Evolutionary conservation across 2,888 invertebrate genomes (phyloP).

Genomic region (Eupithecia dodoneata): DNA sequence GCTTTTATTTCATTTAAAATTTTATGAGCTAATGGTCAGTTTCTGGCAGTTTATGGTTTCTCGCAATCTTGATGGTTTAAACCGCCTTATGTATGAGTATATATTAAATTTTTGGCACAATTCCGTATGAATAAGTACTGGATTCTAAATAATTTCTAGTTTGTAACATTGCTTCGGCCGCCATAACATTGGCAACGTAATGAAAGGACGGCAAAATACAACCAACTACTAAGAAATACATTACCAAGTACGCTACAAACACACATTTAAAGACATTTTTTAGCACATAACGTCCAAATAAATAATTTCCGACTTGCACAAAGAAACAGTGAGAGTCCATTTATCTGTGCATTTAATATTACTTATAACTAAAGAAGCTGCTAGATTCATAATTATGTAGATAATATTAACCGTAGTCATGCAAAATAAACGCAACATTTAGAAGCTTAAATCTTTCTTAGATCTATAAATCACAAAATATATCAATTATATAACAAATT

Average conservation of each 20-base stretch:
- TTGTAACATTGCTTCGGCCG: conserved; percentile 1
- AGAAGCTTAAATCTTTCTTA: neutral
- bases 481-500: conserved; percentile 37
- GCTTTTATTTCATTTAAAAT: neutral
- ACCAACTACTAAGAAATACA: neutral
- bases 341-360: neutral
- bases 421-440: neutral
- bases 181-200: neutral
- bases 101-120: neutral
- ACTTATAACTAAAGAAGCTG: neutral
- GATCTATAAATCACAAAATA: conserved; percentile 48
- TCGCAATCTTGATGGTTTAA: neutral
- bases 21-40: neutral
- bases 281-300: neutral
- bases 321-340: neutral
- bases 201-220: conserved; percentile 10
- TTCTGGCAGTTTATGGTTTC: neutral
- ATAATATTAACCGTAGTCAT: neutral
- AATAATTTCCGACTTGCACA: neutral
- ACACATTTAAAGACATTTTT: neutral
- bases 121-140: neutral
- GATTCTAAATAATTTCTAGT: conserved; percentile 1
- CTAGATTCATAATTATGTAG: neutral
- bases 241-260: neutral
- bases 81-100: neutral